Conservation (phyloP, 2,113 vertebrate genomes). For the Microcebus griseorufus region DNA sequence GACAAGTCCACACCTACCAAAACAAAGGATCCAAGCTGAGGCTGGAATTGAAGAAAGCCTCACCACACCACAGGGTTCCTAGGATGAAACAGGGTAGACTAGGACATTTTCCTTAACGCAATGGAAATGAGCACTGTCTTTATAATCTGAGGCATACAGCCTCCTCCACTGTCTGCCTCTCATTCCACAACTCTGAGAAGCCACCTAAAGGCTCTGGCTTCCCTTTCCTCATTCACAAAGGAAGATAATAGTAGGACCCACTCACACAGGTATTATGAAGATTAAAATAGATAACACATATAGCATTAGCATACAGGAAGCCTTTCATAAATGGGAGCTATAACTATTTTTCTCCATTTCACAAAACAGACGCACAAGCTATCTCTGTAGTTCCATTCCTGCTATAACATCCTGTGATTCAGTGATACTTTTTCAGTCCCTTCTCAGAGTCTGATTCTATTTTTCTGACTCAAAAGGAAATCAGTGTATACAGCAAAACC, state of each 20-base stretch:
- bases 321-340: not conserved
- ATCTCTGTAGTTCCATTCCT: not conserved
- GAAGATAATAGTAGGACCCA: not conserved
- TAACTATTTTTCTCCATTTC: not conserved
- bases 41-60: not conserved
- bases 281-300: not conserved
- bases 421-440: not conserved
- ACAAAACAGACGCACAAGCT: rapidly evolving
- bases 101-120: not conserved
- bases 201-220: not conserved
- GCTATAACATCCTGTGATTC: not conserved
- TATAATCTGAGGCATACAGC: not conserved
- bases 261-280: not conserved
- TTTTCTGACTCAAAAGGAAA: not conserved
- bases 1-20: not conserved
- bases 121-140: not conserved
- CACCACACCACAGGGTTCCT: not conserved
- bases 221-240: not conserved
- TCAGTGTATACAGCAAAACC: not conserved
- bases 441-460: not conserved
- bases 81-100: not conserved
- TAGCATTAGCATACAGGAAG: not conserved
- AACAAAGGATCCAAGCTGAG: not conserved
- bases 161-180: not conserved
- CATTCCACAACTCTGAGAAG: not conserved